Base-by-base conservation (phyloP, 2,797 vertebrate species). In the Anolis apletophallus region DNA sequence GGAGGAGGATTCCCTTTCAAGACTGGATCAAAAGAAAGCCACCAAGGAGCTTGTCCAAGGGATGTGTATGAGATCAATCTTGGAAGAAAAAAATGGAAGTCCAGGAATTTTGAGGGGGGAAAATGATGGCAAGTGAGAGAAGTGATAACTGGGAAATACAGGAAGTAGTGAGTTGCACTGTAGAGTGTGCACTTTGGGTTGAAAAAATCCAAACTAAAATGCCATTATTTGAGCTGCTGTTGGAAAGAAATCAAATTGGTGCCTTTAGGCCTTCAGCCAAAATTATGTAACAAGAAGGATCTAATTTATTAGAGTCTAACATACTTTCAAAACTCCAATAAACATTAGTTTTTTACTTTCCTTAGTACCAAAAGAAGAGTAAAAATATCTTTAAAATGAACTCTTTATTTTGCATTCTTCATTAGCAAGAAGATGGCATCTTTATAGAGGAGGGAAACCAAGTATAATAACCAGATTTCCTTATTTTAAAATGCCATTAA, bases 391-490 rank as follows among this genome's bases (percentile, higher is more conserved):
- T 64, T 10, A 64, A 26, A 64, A 64, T 3, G 7, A 80, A 67
- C 23, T n/a, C 7, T 3, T n/a, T 7, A 36, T 71, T 82, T 71
- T 71, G 19, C 3, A 32, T 71, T 46, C 32, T 85, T 71, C 50
- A 69, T 57, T 79, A 71, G 23, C 23, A 12, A 69, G 34, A 23
- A 57, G 36, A 71, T 71, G 21, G 7, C 11, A 32, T 57, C 5
- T 57, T 46, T 78, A 57, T 16, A 40, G 23, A 11, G 1, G 11
- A 78, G 26, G 4, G 9, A 34, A 72, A 57, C 10, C 29, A 2
- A 80, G 88, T 88, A 40, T 69, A 5, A 86, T 32, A 34, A 81
- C 26, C 71, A 77, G 88, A 72, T 32, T 72, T 84, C n/a, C 26
- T 36, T 71, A 1, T 85, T 68, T 46, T 36, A 34, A 52, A 84